Conservation (phyloP, 2,113 vertebrate genomes). For the Colossoma macropomum region DNA sequence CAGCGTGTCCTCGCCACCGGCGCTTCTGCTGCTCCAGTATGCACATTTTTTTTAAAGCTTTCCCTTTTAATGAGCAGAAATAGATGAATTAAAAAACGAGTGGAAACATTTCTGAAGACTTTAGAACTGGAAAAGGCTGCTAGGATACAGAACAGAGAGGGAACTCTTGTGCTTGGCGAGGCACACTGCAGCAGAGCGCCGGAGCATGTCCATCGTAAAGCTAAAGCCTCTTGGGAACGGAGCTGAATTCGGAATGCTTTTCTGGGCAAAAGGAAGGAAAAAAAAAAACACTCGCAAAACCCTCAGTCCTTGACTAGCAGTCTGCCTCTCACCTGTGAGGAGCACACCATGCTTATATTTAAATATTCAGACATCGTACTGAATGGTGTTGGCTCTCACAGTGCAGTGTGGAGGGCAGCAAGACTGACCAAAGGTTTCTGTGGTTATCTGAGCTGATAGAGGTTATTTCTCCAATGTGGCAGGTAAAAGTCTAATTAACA, state of each 20-base stretch:
- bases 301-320: slow-evolving; percentile 15
- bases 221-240: slow-evolving; percentile 84
- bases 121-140: slow-evolving; percentile 6
- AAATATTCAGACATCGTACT: neutral
- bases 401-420: slow-evolving; percentile 2
- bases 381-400: neutral
- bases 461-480: neutral
- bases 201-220: slow-evolving; percentile 84
- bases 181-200: slow-evolving; percentile 68
- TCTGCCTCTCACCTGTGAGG: slow-evolving; percentile 15
- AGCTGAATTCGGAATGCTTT: slow-evolving; percentile 73
- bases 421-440: neutral
- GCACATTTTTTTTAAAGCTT: slow-evolving; percentile 29
- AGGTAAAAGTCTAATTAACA: neutral
- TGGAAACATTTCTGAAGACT: slow-evolving; percentile 15
- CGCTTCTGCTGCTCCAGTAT: slow-evolving; percentile 48
- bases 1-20: slow-evolving; percentile 35
- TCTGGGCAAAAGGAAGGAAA: neutral
- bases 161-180: slow-evolving; percentile 33
- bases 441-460: neutral
- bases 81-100: slow-evolving; percentile 19
- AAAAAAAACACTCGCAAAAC: slow-evolving; percentile 20
- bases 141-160: neutral
- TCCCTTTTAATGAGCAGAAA: slow-evolving; percentile 47
- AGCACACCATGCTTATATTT: slow-evolving; percentile 10